Percentiles rank a stretch among this genome's conserved stretches.
Conservation (phyloP, 2,797 vertebrate species). For the Gephyroberyx darwinii region DNA sequence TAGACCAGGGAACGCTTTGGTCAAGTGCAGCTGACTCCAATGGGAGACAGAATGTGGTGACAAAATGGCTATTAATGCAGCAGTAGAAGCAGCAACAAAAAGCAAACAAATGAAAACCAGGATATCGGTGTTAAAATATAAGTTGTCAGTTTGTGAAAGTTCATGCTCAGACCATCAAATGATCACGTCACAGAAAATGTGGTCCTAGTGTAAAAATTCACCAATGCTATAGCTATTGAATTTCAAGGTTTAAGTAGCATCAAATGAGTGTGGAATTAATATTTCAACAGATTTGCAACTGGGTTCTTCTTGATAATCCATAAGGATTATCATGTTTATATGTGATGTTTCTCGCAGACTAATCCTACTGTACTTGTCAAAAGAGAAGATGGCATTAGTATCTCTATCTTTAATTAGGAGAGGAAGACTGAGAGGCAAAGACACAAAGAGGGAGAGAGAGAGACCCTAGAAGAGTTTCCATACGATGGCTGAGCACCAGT, state of each 20-base stretch:
- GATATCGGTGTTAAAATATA: background rate
- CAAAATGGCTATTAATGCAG: background rate
- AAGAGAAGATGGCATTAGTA: no score
- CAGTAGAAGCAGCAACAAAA: background rate
- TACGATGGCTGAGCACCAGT: constrained; percentile 25
- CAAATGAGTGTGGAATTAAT: no score
- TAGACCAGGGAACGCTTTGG: background rate
- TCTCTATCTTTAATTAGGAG: no score
- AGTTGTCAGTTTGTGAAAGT: no score
- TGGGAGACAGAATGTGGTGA: background rate
- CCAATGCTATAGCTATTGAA: background rate
- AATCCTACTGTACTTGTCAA: no score
- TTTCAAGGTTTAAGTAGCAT: background rate
- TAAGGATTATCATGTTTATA: no score
- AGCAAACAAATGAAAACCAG: background rate
- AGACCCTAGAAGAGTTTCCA: constrained; percentile 7
- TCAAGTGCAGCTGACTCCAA: background rate
- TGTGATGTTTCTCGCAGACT: no score
- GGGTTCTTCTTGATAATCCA: no score
- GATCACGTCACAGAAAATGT: background rate
- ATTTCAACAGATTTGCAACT: no score
- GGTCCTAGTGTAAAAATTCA: background rate
- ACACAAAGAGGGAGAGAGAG: no score
- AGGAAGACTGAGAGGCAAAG: no score
- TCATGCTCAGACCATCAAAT: no score